Evolutionary conservation across 2,888 invertebrate species (phyloP), one percentile per base, ranked within the genome.

Genomic region (Drepanosiphum platanoidis): DNA sequence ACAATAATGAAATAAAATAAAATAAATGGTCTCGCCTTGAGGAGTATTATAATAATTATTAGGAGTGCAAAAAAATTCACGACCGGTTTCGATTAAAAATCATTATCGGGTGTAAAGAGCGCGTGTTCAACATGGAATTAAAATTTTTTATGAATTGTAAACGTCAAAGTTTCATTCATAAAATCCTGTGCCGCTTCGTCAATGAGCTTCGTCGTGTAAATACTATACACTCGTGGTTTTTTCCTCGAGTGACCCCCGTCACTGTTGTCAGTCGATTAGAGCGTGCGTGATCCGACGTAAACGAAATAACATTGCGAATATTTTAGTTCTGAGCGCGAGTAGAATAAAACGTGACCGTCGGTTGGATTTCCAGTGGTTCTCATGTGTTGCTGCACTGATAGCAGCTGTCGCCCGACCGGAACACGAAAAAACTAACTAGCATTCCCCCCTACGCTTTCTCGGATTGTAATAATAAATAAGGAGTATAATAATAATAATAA

Each of bases 141-240:
- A n/a, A n/a, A n/a, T n/a, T n/a, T n/a, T n/a, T n/a, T n/a, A n/a
- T n/a, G n/a, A n/a, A n/a, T n/a, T n/a, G n/a, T n/a, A n/a, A n/a
- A n/a, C 39, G 18, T 39, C 39, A 30, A 27, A 5, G 30, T 64
- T 78, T 39, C 64, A 78, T 78, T 78, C 77, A 78, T 64, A 22
- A 61, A 42, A 64, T 18, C 27, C 22, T 34, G 1, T 13, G 13
- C 4, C 1, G 15, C 27, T n/a, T 2, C 34, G 52, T 75, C 58
- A 75, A 58, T 58, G 34, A 32, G 3, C 4, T n/a, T n/a, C 34
- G 34, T n/a, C 30, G 34, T 18, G 3, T 66, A n/a, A n/a, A n/a
- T n/a, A 15, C 32, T 3, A 13, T 32, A 46, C n/a, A n/a, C n/a
- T n/a, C n/a, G n/a, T 46, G 46, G 46, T 46, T 18, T 46, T 39